phyloP scores from a whole-genome alignment of 2,113 vertebrate genomes.

The Nanorana parkeri region DNA sequence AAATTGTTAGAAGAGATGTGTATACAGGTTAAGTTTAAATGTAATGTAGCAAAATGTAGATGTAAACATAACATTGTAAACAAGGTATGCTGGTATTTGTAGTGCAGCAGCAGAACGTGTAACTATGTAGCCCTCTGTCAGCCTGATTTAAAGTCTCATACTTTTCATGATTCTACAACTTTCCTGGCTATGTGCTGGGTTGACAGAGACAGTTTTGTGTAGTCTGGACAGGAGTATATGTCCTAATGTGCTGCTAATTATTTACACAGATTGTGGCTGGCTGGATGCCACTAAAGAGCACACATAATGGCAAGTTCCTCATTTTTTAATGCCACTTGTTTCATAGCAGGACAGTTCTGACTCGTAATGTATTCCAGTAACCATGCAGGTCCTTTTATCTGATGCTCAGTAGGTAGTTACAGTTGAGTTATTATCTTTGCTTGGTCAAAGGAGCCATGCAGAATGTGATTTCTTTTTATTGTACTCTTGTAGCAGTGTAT shows the following conservation, averaged over 20 bases:
- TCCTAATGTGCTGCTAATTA: conserved; percentile 23
- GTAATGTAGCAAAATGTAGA: too few relatives aligned
- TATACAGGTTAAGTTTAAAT: too few relatives aligned
- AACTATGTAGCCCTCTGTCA: too few relatives aligned
- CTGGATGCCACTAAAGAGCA: conserved; percentile 38
- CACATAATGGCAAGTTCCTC: conserved; percentile 29
- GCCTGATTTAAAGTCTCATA: neutral
- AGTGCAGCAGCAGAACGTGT: neutral
- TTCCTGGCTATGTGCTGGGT: neutral
- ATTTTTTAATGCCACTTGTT: conserved; percentile 48
- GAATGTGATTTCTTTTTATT: conserved; percentile 47
- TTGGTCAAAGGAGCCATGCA: conserved; percentile 46
- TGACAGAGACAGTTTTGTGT: neutral
- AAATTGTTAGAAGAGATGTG: too few relatives aligned
- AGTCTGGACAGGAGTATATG: neutral
- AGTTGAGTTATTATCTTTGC: conserved; percentile 49
- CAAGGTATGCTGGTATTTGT: neutral
- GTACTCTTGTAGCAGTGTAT: conserved; percentile 9
- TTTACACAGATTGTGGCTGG: conserved; percentile 34
- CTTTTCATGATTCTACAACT: too few relatives aligned
- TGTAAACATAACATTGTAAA: neutral
- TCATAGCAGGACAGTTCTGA: conserved; percentile 38
- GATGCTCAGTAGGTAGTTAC: conserved; percentile 52
- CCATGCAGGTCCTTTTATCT: conserved; percentile 50
- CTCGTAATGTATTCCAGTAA: conserved; percentile 37